Percentiles rank a stretch among this genome's conserved stretches.
Evolutionary conservation across 2,797 vertebrate species (phyloP).

Genomic region (Fratercula arctica): DNA sequence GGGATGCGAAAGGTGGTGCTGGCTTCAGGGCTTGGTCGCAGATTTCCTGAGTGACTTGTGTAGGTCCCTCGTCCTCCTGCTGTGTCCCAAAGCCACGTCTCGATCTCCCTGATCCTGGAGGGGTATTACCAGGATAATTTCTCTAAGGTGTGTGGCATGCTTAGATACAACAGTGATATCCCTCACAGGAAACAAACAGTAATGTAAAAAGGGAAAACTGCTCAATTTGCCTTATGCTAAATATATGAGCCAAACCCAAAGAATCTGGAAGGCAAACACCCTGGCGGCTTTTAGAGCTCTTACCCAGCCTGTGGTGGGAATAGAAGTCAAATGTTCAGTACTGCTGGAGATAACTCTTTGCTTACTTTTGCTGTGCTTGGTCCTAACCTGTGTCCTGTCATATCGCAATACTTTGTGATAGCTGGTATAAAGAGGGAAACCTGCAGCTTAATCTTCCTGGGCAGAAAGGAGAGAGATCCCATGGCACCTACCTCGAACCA

Average conservation of each 20-base stretch:
- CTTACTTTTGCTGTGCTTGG: neutral
- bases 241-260: neutral
- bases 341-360: neutral
- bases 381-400: neutral
- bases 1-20: neutral
- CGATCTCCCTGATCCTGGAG: neutral
- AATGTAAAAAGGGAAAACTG: neutral
- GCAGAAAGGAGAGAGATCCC: neutral
- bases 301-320: neutral
- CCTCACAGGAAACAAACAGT: neutral
- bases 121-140: neutral
- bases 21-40: neutral
- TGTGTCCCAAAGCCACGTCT: neutral
- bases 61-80: neutral
- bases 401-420: neutral
- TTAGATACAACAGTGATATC: neutral
- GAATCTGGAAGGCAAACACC: neutral
- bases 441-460: neutral
- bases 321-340: neutral
- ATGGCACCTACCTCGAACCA: neutral
- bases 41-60: neutral
- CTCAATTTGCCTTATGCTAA: neutral
- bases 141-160: neutral
- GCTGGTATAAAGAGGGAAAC: neutral
- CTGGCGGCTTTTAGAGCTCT: neutral